These are phyloP conservation scores for Clunio marinus DNA, from an alignment of 2,888 invertebrate species.

Conservation along the genomic window DNA sequence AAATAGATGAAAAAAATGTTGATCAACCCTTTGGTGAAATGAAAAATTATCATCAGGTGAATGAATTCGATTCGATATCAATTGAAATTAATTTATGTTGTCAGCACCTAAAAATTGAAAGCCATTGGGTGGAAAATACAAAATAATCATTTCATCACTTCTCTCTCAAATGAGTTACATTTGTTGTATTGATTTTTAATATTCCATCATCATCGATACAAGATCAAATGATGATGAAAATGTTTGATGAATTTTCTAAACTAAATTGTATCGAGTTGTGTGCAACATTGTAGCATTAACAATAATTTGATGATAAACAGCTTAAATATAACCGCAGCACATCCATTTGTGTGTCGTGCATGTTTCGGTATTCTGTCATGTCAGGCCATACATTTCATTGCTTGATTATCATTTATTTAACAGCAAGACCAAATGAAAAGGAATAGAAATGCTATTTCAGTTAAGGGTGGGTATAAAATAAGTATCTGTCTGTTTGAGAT, in stretches of 20 bases:
- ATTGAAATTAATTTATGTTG: no score
- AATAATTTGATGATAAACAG: background rate
- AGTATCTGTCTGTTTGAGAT: no score
- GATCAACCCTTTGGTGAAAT: no score
- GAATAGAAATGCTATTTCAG: no score
- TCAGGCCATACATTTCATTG: background rate
- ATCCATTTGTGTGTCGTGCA: background rate
- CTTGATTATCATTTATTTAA: background rate
- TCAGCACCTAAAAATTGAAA: no score
- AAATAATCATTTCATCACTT: no score
- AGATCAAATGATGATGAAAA: background rate
- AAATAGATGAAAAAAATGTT: no score
- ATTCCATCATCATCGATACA: background rate
- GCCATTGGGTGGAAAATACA: no score
- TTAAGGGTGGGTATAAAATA: no score
- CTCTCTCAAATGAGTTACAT: no score
- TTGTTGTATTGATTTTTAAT: conserved; percentile 4
- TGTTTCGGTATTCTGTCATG: background rate
- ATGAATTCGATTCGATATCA: no score
- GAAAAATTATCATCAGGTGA: no score
- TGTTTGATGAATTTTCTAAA: background rate
- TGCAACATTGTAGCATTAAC: background rate
- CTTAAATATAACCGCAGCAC: background rate
- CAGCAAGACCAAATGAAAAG: background rate
- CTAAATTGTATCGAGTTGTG: background rate